These are phyloP conservation scores for Bombycilla garrulus DNA, from an alignment of 2,113 vertebrate genomes.

Conservation along the genomic window DNA sequence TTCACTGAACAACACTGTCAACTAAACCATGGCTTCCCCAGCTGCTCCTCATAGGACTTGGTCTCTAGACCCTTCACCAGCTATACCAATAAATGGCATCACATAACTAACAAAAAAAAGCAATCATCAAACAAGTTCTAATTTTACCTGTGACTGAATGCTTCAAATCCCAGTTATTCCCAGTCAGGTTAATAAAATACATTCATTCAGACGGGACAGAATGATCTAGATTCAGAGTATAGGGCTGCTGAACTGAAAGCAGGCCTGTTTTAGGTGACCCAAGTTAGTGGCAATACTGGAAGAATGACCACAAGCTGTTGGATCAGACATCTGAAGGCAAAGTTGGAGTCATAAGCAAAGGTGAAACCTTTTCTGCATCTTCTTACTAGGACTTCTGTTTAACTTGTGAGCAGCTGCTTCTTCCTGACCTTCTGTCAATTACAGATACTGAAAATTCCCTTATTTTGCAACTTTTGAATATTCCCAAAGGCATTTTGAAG, in stretches of 20 bases:
- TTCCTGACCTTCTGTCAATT: background rate
- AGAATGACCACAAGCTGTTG: background rate
- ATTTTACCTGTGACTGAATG: background rate
- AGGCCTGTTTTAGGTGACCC: background rate
- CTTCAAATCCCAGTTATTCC: background rate
- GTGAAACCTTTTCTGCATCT: background rate
- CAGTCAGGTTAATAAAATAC: background rate
- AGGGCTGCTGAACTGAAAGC: background rate
- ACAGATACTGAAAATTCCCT: background rate
- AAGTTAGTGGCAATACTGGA: background rate
- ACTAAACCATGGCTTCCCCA: background rate
- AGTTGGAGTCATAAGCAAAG: background rate
- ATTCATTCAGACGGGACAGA: background rate
- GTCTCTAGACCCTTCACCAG: background rate
- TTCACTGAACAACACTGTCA: background rate
- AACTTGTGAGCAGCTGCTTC: background rate
- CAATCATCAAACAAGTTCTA: background rate
- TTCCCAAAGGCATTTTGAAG: background rate
- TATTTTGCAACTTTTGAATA: conserved; percentile 14
- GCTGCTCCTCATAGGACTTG: background rate
- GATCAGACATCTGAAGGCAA: background rate
- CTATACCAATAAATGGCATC: background rate
- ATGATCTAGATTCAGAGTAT: background rate
- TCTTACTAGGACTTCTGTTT: background rate
- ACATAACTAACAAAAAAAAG: background rate